phyloP scores from a whole-genome alignment of 2,113 vertebrate species.

The Cairina moschata region DNA sequence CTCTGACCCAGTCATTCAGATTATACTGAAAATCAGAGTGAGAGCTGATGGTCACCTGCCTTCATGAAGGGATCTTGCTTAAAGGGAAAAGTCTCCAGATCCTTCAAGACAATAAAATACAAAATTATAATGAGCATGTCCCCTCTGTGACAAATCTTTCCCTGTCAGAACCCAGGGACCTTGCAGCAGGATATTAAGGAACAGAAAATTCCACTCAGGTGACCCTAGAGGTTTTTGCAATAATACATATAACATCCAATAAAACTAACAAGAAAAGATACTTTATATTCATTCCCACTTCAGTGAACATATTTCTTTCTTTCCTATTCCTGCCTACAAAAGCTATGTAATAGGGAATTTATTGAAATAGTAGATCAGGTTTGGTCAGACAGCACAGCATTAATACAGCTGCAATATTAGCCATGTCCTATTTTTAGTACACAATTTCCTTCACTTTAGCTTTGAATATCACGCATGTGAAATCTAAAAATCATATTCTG shows the following conservation, averaged over 20 bases:
- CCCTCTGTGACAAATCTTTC: conserved; percentile 17
- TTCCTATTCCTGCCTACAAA: conserved; percentile 14
- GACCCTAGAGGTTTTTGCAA: conserved; percentile 17
- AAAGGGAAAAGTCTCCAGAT: background rate
- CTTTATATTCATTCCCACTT: conserved; percentile 8
- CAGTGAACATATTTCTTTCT: conserved; percentile 27
- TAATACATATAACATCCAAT: conserved; percentile 41
- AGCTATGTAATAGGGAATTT: background rate
- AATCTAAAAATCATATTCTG: conserved; percentile 22
- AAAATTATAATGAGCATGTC: background rate
- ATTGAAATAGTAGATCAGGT: background rate
- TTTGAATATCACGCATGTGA: background rate
- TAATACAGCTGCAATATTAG: conserved; percentile 26
- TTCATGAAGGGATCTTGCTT: background rate
- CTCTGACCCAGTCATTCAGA: background rate
- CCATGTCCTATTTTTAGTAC: background rate
- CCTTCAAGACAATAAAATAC: conserved; percentile 7
- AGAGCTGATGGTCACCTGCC: background rate
- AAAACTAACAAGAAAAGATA: conserved; percentile 47
- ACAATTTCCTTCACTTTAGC: conserved; percentile 33
- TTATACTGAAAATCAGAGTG: background rate
- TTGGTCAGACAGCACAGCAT: background rate
- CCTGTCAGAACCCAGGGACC: background rate
- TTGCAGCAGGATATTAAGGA: conserved; percentile 60
- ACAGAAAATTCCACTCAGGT: conserved; percentile 39